Evolutionary conservation across 2,888 invertebrate species (phyloP).

Genomic region (Zhengitettix transpicula): DNA sequence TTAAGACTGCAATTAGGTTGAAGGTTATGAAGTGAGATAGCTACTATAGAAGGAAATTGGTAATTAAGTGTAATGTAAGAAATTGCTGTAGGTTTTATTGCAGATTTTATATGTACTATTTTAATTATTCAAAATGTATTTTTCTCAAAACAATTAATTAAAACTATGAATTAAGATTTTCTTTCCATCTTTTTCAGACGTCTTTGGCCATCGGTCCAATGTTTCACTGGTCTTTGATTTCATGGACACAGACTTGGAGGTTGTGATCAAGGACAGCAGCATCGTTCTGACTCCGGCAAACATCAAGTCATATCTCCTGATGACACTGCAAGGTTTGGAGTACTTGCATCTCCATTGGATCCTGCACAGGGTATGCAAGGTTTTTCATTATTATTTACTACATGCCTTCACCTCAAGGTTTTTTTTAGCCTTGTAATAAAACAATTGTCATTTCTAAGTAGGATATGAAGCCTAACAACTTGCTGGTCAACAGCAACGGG

Average conservation of each 20-base stretch:
- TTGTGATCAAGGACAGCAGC: constrained; percentile 72
- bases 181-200: constrained; percentile 43
- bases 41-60: no score
- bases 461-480: constrained; percentile 97
- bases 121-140: neutral
- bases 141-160: neutral
- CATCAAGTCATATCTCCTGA: constrained; percentile 89
- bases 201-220: constrained; percentile 96
- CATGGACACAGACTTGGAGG: constrained; percentile 98
- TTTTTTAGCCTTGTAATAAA: neutral
- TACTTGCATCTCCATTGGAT: constrained; percentile 94
- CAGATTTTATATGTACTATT: neutral
- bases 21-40: no score
- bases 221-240: constrained; percentile 97
- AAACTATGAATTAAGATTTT: neutral
- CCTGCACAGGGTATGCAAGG: constrained; percentile 63
- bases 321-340: constrained; percentile 88
- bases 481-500: constrained; percentile 82
- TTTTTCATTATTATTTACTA: neutral
- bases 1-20: no score
- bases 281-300: constrained; percentile 82
- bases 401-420: neutral
- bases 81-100: no score
- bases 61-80: no score
- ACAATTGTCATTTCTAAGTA: constrained; percentile 12